Base-by-base conservation (phyloP, 2,113 vertebrate genomes). In the Cairina moschata region DNA sequence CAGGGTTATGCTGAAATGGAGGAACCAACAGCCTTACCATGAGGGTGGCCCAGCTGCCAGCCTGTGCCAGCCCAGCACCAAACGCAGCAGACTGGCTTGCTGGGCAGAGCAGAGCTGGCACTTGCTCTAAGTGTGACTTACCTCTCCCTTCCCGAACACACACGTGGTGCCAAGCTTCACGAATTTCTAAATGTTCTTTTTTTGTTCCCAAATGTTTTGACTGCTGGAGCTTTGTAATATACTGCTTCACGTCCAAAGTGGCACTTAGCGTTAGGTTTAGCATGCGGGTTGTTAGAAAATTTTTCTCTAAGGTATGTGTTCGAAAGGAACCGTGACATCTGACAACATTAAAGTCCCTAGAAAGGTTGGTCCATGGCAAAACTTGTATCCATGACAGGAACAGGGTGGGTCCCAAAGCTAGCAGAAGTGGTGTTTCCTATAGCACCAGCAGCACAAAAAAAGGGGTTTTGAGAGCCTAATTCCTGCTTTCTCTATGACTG, bases 161-260 rank as follows among this genome's bases (percentile, higher is more conserved):
- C 23, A 26, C 15, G 32, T 50, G 13, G 11, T 90, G 59, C 76
- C 65, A 94, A 18, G 2, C 8, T 46, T 94, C 38, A n/a, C 7
- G 1, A 36, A 36, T 93, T 86, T 92, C 42, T 60, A 6, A 67
- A 71, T 40, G n/a, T 74, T 93, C 26, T 21, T 36, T 83, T 81
- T 88, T 90, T 56, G 28, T 26, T 95, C 20, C 32, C 65, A 42
- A 9, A 10, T 75, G 56, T 42, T 90, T 79, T 91, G 48, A 55
- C 56, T 56, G 23, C 36, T 63, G 36, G 46, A 90, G 76, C 42
- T 92, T 90, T 94, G 65, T 86, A 90, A 93, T 86, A 86, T 88
- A 67, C 56, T 81, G 36, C 42, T 92, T 94, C n/a, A 56, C 15
- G 59, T 78, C 72, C 26, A 18, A 60, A 46, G 65, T 46, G 58